Evolutionary conservation across 2,113 vertebrate species (phyloP).

Genomic region (Dermatemys mawii): DNA sequence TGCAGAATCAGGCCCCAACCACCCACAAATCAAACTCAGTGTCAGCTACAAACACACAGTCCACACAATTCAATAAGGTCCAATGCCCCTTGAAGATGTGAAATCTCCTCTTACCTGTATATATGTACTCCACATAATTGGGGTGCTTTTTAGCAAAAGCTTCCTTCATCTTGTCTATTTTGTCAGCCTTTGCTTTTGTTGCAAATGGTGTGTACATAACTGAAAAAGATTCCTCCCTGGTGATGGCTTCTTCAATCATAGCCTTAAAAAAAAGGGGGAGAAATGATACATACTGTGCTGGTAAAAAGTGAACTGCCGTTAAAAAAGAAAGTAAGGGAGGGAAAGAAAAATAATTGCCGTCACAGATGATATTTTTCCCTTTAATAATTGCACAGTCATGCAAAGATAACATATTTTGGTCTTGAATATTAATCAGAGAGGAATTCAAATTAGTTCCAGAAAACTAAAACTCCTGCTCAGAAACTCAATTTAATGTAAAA

Average conservation of each 20-base stretch:
- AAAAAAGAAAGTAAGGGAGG: not conserved
- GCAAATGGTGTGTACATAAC: constrained; percentile 80
- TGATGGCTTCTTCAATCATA: constrained; percentile 80
- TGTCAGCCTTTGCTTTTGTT: constrained; percentile 61
- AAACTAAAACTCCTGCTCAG: constrained; percentile 75
- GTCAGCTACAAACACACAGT: not conserved
- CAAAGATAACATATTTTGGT: constrained; percentile 79
- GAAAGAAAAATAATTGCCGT: constrained; percentile 61
- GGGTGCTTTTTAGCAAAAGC: constrained; percentile 75
- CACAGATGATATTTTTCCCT: constrained; percentile 69
- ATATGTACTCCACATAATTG: constrained; percentile 68
- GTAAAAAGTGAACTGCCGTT: constrained; percentile 33
- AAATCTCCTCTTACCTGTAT: constrained; percentile 74
- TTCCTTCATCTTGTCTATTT: constrained; percentile 72
- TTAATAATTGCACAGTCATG: constrained; percentile 79
- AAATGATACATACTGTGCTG: not conserved
- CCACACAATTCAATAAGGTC: not conserved
- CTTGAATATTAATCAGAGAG: constrained; percentile 81
- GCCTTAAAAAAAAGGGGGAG: constrained; percentile 65
- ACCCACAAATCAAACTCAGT: not conserved
- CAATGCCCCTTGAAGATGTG: not conserved
- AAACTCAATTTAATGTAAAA: constrained; percentile 79
- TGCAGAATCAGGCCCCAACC: not conserved
- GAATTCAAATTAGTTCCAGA: constrained; percentile 82
- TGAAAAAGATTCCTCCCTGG: constrained; percentile 67